Evolutionary conservation across 2,113 vertebrate genomes (phyloP).

Genomic region (Vulpes ferrilata): DNA sequence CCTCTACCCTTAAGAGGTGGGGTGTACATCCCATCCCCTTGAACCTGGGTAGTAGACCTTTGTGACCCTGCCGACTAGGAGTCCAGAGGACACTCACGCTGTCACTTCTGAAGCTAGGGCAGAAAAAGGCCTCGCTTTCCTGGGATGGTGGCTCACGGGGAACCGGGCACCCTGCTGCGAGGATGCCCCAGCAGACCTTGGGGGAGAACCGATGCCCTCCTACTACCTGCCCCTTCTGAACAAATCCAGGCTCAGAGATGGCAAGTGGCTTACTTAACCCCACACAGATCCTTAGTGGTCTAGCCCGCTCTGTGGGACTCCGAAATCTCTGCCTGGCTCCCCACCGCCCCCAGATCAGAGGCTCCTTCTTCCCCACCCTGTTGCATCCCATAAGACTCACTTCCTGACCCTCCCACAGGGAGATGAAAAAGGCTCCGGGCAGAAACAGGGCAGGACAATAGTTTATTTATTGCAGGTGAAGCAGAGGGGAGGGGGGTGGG

Average conservation of each 20-base stretch:
- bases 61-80: background rate
- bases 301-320: background rate
- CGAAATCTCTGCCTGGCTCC: background rate
- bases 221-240: background rate
- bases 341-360: background rate
- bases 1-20: background rate
- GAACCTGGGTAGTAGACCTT: background rate
- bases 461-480: slow-evolving; percentile 59
- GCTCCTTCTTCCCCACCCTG: background rate
- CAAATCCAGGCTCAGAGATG: background rate
- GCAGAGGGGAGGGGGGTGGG: background rate
- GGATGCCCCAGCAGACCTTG: background rate
- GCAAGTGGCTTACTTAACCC: background rate
- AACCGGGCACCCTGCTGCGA: background rate
- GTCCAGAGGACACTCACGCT: background rate
- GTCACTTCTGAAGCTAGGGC: background rate
- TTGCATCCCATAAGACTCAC: background rate
- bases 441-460: background rate
- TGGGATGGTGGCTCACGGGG: background rate
- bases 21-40: background rate
- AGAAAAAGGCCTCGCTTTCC: background rate
- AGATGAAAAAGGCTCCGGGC: background rate
- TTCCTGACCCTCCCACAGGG: background rate
- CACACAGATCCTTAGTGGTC: too few relatives aligned
- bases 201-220: background rate